Base-by-base conservation (phyloP, 2,797 vertebrate species). In the Scleropages formosus region DNA sequence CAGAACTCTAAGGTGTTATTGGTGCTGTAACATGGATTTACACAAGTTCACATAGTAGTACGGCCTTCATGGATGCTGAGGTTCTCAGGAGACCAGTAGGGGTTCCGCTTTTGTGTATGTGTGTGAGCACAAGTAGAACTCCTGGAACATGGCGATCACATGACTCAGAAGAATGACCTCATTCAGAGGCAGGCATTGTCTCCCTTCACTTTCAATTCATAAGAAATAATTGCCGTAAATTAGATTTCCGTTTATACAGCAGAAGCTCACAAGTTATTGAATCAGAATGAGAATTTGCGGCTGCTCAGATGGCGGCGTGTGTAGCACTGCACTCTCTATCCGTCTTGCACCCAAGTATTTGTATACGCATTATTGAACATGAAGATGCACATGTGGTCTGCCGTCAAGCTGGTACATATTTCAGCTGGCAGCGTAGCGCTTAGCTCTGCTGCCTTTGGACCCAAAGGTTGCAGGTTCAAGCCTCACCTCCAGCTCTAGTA, bases 281-380 rank as follows among this genome's bases (percentile, higher is more conserved):
- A 39, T 56, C 69, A 69, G 51, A 69, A 10, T 69, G 67, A 51
- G 67, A 6, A 67, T 69, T 69, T 47, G 53, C 69, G 13, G n/a
- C 15, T 24, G 47, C 20, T 13, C 10, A 53, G 3, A 10, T 49
- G 1, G 46, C 26, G n/a, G n/a, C 46, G 69, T 59, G 15, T 58
- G 8, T 53, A 71, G 18, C 15, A 56, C 71, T 22, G 0, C 22
- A 64, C 10, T 26, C 24, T 26, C 1, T 26, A 62, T 10, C 62
- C 8, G 8, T 8, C 58, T 8, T 58, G 8, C 58, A 1, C 62
- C 11, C 62, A 39, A 39, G 31, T 39, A 22, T 46, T 13, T 22
- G n/a, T n/a, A n/a, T n/a, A 39, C 8, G 22, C 68, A 70, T 18
- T 15, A 15, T 49, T 11, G 20, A 39, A 39, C 6, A 39, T 39